phyloP scores from a whole-genome alignment of 2,797 vertebrate genomes.

The Xyrichtys novacula region DNA sequence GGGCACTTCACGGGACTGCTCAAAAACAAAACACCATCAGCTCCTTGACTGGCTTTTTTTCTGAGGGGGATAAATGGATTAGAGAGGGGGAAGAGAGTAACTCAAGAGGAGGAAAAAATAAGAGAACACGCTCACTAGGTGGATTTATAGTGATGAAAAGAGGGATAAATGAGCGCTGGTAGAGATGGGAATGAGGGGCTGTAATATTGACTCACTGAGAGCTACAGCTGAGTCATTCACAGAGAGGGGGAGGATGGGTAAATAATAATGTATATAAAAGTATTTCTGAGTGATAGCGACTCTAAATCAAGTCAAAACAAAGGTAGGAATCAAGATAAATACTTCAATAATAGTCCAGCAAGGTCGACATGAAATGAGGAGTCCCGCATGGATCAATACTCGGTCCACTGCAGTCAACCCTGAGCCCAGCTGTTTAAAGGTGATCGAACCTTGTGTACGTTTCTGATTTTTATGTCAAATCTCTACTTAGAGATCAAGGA shows the following conservation, averaged over 20 bases:
- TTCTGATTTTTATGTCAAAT: too few relatives aligned
- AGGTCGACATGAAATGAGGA: neutral
- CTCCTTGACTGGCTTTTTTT: slow-evolving; percentile 10
- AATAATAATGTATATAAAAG: slow-evolving; percentile 3
- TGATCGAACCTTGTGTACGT: neutral
- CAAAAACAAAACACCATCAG: slow-evolving; percentile 10
- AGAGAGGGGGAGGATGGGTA: neutral
- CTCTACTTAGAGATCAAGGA: too few relatives aligned
- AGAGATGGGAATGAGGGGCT: slow-evolving; percentile 1
- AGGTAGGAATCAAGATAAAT: neutral
- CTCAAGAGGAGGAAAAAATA: neutral
- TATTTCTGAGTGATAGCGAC: neutral
- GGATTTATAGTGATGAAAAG: slow-evolving; percentile 48
- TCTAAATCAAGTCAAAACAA: neutral
- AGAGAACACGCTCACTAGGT: neutral
- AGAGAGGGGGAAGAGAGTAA: slow-evolving; percentile 15
- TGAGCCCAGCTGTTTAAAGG: fast-evolving
- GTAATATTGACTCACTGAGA: slow-evolving; percentile 18
- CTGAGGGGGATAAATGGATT: slow-evolving; percentile 35
- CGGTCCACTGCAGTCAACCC: neutral
- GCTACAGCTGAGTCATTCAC: slow-evolving; percentile 28
- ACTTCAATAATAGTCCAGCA: neutral
- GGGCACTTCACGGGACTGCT: slow-evolving; percentile 22
- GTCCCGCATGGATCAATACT: slow-evolving; percentile 27
- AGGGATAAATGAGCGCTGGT: neutral